Conservation (phyloP, 2,797 vertebrate genomes). For the Pagetopsis macropterus region DNA sequence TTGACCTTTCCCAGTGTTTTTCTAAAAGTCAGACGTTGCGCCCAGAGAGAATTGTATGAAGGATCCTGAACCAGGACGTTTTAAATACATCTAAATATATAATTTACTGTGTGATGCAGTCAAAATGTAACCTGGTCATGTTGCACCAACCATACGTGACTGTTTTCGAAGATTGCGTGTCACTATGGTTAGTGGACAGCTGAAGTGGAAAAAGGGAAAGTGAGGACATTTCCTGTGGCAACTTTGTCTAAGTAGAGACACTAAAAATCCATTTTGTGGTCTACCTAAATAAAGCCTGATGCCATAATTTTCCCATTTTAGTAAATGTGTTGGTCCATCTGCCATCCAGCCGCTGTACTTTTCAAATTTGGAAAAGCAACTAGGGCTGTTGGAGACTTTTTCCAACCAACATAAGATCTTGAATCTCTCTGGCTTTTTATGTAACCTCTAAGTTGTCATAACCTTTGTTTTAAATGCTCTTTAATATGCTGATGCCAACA, state of each 20-base stretch:
- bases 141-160: constrained; percentile 19
- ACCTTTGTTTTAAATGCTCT: not conserved
- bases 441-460: constrained; percentile 14
- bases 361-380: constrained; percentile 21
- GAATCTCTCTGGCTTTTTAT: constrained; percentile 25
- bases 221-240: constrained; percentile 51
- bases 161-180: constrained; percentile 31
- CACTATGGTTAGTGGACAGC: constrained; percentile 21
- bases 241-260: constrained; percentile 34
- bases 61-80: too few species aligned
- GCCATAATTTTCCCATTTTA: constrained; percentile 56
- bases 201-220: constrained; percentile 47
- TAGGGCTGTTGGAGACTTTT: not conserved
- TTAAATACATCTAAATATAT: too few species aligned
- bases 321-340: constrained; percentile 48
- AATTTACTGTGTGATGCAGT: constrained; percentile 23
- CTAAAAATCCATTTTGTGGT: constrained; percentile 56
- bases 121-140: constrained; percentile 53
- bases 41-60: constrained; percentile 28
- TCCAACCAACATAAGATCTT: constrained; percentile 13
- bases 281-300: constrained; percentile 55
- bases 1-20: constrained; percentile 53
- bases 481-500: constrained; percentile 5
- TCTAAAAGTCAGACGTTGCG: constrained; percentile 43
- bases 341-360: constrained; percentile 35